A percentile compares a stretch with the other conserved stretches of the same genome.
phyloP scores from a whole-genome alignment of 2,888 invertebrate species.

The Hypena proboscidalis region DNA sequence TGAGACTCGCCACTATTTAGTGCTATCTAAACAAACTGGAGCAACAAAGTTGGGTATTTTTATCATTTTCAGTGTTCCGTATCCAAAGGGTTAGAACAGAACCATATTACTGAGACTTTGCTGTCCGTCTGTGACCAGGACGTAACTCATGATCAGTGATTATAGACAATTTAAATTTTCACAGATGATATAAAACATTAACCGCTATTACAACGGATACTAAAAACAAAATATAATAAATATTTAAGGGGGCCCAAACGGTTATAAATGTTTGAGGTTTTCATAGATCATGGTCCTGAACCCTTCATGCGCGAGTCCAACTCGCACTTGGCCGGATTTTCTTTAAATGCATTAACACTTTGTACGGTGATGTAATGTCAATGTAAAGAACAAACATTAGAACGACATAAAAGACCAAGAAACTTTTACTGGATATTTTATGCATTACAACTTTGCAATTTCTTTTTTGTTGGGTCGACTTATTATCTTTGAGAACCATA shows the following conservation, averaged over 20 bases:
- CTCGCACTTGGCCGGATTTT: too few species aligned
- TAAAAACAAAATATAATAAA: too few species aligned
- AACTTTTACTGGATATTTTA: slow-evolving; percentile 14
- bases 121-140: too few species aligned
- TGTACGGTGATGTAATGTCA: slow-evolving; percentile 42
- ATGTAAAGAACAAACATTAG: slow-evolving; percentile 47
- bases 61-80: slow-evolving; percentile 52
- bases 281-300: slow-evolving; percentile 34
- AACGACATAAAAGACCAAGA: slow-evolving; percentile 16
- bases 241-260: too few species aligned
- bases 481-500: too few species aligned
- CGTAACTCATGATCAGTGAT: too few species aligned
- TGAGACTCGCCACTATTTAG: slow-evolving; percentile 57
- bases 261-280: too few species aligned
- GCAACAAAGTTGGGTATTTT: slow-evolving; percentile 48
- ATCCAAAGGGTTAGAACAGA: too few species aligned
- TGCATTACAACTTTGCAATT: slow-evolving; percentile 5
- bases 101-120: too few species aligned
- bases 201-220: slow-evolving; percentile 27
- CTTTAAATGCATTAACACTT: too few species aligned
- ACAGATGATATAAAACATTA: too few species aligned
- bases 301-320: slow-evolving; percentile 27
- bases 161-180: too few species aligned
- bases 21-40: slow-evolving; percentile 43
- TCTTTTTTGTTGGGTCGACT: neutral